These are phyloP conservation scores for Drosophila leontia DNA, from an alignment of 1,140 invertebrate species.

Conservation along the genomic window DNA sequence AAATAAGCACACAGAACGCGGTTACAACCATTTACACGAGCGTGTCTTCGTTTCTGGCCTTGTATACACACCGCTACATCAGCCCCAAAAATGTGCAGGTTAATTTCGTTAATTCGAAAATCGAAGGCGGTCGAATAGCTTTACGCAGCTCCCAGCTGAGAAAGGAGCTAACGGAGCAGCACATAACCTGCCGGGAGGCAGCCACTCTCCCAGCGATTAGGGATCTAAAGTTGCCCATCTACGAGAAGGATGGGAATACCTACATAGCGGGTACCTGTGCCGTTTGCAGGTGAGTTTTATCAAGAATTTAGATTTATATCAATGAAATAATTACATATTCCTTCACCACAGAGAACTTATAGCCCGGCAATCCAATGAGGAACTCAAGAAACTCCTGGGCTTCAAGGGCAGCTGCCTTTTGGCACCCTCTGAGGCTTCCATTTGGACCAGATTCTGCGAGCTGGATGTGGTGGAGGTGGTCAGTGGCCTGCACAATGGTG, in stretches of 20 bases:
- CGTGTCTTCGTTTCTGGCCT: conserved; percentile 71
- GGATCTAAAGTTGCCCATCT: conserved; percentile 72
- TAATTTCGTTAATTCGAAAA: conserved; percentile 74
- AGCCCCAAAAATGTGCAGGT: conserved; percentile 69
- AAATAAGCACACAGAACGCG: conserved; percentile 68
- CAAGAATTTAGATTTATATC: not conserved
- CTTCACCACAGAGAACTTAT: conserved; percentile 88
- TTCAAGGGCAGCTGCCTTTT: conserved; percentile 92
- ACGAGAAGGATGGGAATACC: conserved; percentile 86
- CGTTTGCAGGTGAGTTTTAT: conserved; percentile 85
- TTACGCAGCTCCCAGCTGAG: conserved; percentile 61
- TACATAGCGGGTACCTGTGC: conserved; percentile 88
- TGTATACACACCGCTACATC: conserved; percentile 70
- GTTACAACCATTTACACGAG: conserved; percentile 77
- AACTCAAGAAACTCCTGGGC: conserved; percentile 88
- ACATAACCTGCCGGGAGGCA: conserved; percentile 71
- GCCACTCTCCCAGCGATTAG: conserved; percentile 56
- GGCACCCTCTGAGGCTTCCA: conserved; percentile 93
- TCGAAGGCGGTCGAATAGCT: conserved; percentile 56
- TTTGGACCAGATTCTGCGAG: conserved; percentile 97
- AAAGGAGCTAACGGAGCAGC: conserved; percentile 68
- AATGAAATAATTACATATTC: too few relatives aligned
- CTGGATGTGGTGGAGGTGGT: conserved; percentile 87
- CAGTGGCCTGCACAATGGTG: conserved; percentile 45
- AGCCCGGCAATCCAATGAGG: conserved; percentile 59